Base-by-base conservation (phyloP, 1,140 invertebrate genomes). In the Drosophila melanica region DNA sequence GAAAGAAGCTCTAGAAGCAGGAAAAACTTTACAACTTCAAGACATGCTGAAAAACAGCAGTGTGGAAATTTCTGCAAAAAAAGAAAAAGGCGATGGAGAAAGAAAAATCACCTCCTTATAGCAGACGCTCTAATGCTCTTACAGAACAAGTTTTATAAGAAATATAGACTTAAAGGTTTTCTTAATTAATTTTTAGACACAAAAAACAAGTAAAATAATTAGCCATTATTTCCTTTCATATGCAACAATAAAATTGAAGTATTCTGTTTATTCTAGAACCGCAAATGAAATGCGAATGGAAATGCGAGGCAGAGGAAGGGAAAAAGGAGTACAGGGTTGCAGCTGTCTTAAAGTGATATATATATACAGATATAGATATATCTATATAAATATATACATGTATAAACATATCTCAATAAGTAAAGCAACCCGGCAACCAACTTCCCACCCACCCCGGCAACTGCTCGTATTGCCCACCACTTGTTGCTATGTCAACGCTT, bases 401-500 rank as follows among this genome's bases (percentile, higher is more conserved):
- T 37, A n/a, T n/a, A 14, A 27, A 27, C 27, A 27, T 51, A 20
- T 42, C 14, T 54, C 45, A 47, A 44, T 7, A 58, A 48, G 33
- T 16, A 18, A 51, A 20, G 14, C 44, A 51, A 35, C 2, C 55
- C 48, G 12, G n/a, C 20, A 50, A 41, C 60, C 8, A 9, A 14
- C 20, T 27, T n/a, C 30, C 27, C 27, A 27, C 30, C 23, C 18
- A 8, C 39, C 10, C 23, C 9, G 3, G 12, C 27, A 37, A 37
- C 33, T 44, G 5, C 16, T 10, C 42, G 30, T 7, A 27, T 27
- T 3, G 33, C 44, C 60, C 65, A 71, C 69, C 79, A 89, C 84
- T 89, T 89, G 84, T 89, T 89, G 84, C 84, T 75, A 89, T 89
- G 80, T 73, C 84, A 89, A 89, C 84, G 70, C 50, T 41, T 47